Base-by-base conservation (phyloP, 2,888 invertebrate genomes). In the Eulithis prunata region DNA sequence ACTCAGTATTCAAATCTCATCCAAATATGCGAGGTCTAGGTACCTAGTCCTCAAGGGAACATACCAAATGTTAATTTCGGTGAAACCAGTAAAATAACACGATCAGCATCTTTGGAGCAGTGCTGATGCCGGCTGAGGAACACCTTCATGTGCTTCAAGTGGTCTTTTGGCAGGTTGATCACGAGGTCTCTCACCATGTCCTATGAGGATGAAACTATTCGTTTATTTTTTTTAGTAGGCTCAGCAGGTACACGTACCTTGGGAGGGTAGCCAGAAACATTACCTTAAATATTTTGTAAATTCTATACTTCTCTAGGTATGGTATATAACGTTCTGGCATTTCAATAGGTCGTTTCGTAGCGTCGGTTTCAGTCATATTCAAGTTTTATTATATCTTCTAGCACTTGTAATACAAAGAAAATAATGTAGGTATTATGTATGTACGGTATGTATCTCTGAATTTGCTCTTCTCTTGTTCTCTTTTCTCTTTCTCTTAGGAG, bases 221-320 rank as follows among this genome's bases (percentile, higher is more conserved):
- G 36, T 7, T 13, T 43, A 43, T 13, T 46, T 6, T 47, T 6
- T 14, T 12, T 43, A 12, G n/a, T 52, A 53, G 14, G 49, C 51
- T 41, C 8, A 41, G 41, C 8, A 41, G 21, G 21, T 21, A 21
- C 21, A 21, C 1, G 41, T 41, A 41, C 10, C 32, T 41, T 41
- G 10, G 41, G 38, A 7, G 8, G 38, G 46, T 46, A 52, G 32
- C 32, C 3, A n/a, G 28, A 11, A 12, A 52, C 4, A 43, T 75
- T 84, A 95, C 95, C 85, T 95, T 94, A 76, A 96, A 95, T 8
- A 96, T 81, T 84, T 95, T 94, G 74, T 95, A 95, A 78, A 96
- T 93, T 71, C 95, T 89, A 79, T 95, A 93, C 77, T 94, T 95
- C 77, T 96, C 96, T 64, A 96, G 84, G 75, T 95, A 95, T 0